These are phyloP conservation scores for Agelas oroides DNA, from an alignment of 37 sponge, comb jelly and placozoan genomes.

Conservation along the genomic window DNA sequence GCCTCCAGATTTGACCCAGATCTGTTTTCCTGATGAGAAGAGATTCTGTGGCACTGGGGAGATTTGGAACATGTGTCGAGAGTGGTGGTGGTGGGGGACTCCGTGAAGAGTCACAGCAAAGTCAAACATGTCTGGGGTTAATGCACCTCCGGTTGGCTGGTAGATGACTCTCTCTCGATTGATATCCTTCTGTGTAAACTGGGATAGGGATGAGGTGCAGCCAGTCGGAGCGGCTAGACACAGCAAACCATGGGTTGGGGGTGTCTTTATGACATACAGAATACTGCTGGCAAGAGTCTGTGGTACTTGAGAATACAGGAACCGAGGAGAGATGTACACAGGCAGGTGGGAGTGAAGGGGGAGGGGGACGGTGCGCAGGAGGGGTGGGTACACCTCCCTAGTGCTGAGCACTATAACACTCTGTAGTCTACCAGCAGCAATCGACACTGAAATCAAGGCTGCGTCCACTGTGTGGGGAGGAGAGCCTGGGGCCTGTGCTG, in stretches of 20 bases:
- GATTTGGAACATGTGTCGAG: background rate
- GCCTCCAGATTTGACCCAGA: constrained; percentile 10
- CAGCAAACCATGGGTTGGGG: constrained; percentile 25
- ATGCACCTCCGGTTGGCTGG: background rate
- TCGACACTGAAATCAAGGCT: too few relatives aligned
- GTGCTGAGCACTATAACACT: background rate
- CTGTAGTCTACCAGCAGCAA: background rate
- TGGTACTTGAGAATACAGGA: constrained; percentile 3
- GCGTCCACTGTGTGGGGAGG: too few relatives aligned
- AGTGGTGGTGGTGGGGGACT: background rate
- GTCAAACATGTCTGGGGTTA: constrained; percentile 28
- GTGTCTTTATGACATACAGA: background rate
- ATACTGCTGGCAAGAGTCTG: background rate
- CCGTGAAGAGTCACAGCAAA: constrained; percentile 29
- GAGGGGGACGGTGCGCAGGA: constrained; percentile 39
- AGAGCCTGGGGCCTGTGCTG: too few relatives aligned
- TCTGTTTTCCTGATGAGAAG: background rate
- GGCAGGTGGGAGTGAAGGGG: constrained; percentile 9
- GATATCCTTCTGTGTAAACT: constrained; percentile 52
- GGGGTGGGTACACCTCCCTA: background rate
- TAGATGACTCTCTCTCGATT: constrained; percentile 16
- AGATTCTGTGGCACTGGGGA: background rate
- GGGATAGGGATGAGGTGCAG: constrained; percentile 16
- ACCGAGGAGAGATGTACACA: constrained; percentile 32
- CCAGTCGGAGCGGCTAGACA: background rate